Conservation (phyloP, 2,888 invertebrate species). For the Monoplex corrugatus region DNA sequence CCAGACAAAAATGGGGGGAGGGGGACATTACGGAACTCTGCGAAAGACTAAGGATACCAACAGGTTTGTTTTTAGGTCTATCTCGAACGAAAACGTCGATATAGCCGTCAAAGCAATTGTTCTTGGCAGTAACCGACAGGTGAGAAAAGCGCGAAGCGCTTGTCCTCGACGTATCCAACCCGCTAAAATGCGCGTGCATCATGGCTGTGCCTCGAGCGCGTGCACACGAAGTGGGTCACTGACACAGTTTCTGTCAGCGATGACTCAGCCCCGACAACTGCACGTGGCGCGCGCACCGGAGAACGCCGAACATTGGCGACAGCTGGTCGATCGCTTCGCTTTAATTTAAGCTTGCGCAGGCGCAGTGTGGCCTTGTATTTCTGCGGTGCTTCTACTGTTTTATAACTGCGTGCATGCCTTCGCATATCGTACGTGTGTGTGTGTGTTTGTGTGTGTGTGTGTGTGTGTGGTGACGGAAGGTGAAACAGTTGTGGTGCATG, state of each 20-base stretch:
- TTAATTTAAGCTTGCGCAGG: neutral
- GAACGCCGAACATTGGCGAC: constrained; percentile 14
- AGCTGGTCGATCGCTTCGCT: constrained; percentile 12
- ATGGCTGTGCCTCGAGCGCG: neutral
- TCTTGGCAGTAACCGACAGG: too few relatives aligned
- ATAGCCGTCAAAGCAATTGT: too few relatives aligned
- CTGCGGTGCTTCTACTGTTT: too few relatives aligned
- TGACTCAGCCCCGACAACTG: constrained; percentile 31
- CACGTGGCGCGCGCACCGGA: constrained; percentile 29
- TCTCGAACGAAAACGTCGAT: too few relatives aligned
- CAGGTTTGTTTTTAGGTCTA: too few relatives aligned
- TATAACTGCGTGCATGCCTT: too few relatives aligned
- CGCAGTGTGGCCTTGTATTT: neutral
- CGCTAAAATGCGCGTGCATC: neutral
- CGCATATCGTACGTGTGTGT: neutral
- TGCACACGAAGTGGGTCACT: neutral
- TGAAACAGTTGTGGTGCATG: too few relatives aligned
- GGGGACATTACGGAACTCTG: too few relatives aligned
- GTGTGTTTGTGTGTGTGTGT: neutral
- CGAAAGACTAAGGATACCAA: too few relatives aligned
- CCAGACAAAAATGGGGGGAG: too few relatives aligned
- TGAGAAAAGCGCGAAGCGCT: neutral
- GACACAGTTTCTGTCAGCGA: neutral
- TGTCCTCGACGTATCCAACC: too few relatives aligned
- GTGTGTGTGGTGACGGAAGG: too few relatives aligned